A percentile compares a stretch with the other conserved stretches of the same genome.
Conservation (phyloP, 2,888 invertebrate genomes). For the Macaria liturata region DNA sequence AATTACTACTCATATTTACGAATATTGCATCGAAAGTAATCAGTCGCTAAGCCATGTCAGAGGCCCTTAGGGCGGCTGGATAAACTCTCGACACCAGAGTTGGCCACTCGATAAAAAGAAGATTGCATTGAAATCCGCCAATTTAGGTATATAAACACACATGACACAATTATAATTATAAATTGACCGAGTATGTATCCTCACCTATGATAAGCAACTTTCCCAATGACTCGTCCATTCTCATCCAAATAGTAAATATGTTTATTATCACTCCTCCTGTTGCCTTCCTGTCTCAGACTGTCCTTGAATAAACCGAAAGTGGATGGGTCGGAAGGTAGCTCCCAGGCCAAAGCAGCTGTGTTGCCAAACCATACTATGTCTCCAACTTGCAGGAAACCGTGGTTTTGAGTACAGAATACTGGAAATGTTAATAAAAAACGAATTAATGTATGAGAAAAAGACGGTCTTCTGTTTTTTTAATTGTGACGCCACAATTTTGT, state of each 20-base stretch:
- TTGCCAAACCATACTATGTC: slow-evolving; percentile 87
- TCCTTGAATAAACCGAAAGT: slow-evolving; percentile 53
- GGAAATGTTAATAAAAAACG: slow-evolving; percentile 35
- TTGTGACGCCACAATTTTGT: too few relatives aligned
- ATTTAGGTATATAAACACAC: too few relatives aligned
- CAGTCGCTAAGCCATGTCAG: too few relatives aligned
- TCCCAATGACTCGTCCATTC: slow-evolving; percentile 60
- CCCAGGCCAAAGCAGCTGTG: slow-evolving; percentile 91
- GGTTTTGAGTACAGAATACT: slow-evolving; percentile 86
- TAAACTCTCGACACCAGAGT: too few relatives aligned
- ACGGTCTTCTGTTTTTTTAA: too few relatives aligned
- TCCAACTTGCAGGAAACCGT: slow-evolving; percentile 81
- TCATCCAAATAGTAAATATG: slow-evolving; percentile 64
- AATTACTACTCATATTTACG: too few relatives aligned
- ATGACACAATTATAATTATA: too few relatives aligned
- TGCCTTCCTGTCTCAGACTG: slow-evolving; percentile 42
- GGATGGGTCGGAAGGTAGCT: slow-evolving; percentile 85
- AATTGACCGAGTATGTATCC: not conserved
- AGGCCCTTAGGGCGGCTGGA: too few relatives aligned
- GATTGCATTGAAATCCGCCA: too few relatives aligned
- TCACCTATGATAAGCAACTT: slow-evolving; percentile 63
- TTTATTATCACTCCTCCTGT: slow-evolving; percentile 55
- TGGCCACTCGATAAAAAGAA: too few relatives aligned
- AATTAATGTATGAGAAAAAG: too few relatives aligned
- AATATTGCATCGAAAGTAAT: too few relatives aligned